Conservation (phyloP, 2,888 invertebrate genomes). For the Tetragnatha montana region DNA sequence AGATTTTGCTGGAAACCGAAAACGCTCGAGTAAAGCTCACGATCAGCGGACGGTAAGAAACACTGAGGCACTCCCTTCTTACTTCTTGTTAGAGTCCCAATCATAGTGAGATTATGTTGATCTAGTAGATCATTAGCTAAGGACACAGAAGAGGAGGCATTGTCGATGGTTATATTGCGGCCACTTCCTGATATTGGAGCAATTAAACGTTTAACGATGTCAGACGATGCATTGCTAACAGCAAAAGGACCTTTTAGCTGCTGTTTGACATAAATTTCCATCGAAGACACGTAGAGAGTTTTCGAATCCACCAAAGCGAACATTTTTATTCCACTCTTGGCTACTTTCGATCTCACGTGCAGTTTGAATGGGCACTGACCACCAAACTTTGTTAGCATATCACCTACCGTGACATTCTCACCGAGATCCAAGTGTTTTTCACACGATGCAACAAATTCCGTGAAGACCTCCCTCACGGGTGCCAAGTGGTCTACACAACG, state of each 20-base stretch:
- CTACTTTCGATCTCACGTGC: not conserved
- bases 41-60: too few species aligned
- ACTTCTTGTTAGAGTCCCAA: not conserved
- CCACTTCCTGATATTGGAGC: not conserved
- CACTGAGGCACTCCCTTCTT: not conserved
- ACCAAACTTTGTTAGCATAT: not conserved
- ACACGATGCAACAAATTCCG: not conserved
- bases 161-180: not conserved
- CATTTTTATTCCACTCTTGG: not conserved
- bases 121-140: not conserved
- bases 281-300: not conserved
- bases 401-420: not conserved
- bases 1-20: not conserved
- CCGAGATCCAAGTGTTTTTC: not conserved
- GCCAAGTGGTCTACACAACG: not conserved
- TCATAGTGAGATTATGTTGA: not conserved
- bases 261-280: not conserved
- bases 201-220: not conserved
- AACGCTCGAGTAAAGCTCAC: not conserved
- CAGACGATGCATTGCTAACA: not conserved
- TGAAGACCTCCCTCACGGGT: not conserved
- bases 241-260: not conserved
- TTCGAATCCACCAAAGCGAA: constrained; percentile 1
- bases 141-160: not conserved
- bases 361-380: not conserved